Evolutionary conservation across 2,888 invertebrate genomes (phyloP), one percentile per base, ranked within the genome.

Genomic region (Crocallis elinguaria): DNA sequence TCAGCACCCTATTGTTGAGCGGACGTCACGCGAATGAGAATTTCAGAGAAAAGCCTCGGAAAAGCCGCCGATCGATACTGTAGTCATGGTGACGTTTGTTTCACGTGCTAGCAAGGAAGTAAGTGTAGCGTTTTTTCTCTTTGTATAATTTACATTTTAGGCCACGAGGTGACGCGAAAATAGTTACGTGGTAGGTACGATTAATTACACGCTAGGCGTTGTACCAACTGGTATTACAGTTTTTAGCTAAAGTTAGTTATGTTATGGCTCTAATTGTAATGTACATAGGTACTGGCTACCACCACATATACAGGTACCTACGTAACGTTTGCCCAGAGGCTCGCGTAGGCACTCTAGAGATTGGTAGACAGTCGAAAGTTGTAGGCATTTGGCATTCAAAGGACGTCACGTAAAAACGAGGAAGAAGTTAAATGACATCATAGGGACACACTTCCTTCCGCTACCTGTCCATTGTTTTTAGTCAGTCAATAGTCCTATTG

Each of bases 11-110:
- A 76, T 77, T 73, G 80, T 88, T 86, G 86, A 86, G 86, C 69
- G 76, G 75, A 75, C 78, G 85, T 79, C 89, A 90, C 89, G 88
- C 88, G 84, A 87, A 75, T 80, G 85, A 73, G 73, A 75, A 74
- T 79, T 86, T 87, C 85, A 86, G 84, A 79, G 79, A 76, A 86
- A 77, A 85, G 84, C 83, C 84, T 88, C 84, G 86, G 88, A 84
- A 90, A 90, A 86, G 86, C 86, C 88, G 82, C 78, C 82, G 88
- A 78, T 91, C 91, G 90, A 91, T 91, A 90, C 67, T 38, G 85
- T 91, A 77, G 82, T 73, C 84, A 89, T 90, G 82, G 86, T 59
- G 80, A 90, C 88, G 86, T 80, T 81, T 86, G 89, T 87, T 90
- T 89, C 82, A 87, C 79, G 84, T 86, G 84, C 70, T 75, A 67